phyloP scores from a whole-genome alignment of 1,140 invertebrate species.

The Phymorhynchus buccinoides region DNA sequence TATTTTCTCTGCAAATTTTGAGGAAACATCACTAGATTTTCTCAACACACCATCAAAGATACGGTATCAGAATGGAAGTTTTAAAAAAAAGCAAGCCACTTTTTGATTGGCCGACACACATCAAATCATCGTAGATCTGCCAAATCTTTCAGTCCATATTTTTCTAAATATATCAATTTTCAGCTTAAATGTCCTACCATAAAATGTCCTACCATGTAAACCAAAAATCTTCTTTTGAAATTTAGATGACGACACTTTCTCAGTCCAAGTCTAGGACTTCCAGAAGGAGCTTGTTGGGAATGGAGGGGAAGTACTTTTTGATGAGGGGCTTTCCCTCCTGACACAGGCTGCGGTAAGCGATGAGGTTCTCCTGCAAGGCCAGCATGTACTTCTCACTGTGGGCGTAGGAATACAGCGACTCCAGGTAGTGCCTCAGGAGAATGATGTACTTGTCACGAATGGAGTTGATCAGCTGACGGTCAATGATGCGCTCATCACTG shows the following conservation, averaged over 20 bases:
- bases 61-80: no score
- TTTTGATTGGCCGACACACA: no score
- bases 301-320: constrained; percentile 24
- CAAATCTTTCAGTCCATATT: no score
- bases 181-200: no score
- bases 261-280: constrained; percentile 23
- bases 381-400: constrained; percentile 55
- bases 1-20: no score
- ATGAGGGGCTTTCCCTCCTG: constrained; percentile 15
- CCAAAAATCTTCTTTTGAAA: no score
- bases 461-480: constrained; percentile 80
- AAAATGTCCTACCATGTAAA: no score
- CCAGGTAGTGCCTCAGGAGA: constrained; percentile 87
- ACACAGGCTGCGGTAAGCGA: not conserved
- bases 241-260: not conserved
- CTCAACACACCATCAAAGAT: no score
- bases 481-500: constrained; percentile 83
- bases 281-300: constrained; percentile 23
- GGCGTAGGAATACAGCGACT: constrained; percentile 80
- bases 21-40: no score
- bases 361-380: constrained; percentile 87
- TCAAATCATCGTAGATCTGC: no score
- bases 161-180: no score
- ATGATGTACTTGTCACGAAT: constrained; percentile 92
- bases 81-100: no score